Evolutionary conservation across 2,113 vertebrate species (phyloP).

Genomic region (Oryzias woworae): DNA sequence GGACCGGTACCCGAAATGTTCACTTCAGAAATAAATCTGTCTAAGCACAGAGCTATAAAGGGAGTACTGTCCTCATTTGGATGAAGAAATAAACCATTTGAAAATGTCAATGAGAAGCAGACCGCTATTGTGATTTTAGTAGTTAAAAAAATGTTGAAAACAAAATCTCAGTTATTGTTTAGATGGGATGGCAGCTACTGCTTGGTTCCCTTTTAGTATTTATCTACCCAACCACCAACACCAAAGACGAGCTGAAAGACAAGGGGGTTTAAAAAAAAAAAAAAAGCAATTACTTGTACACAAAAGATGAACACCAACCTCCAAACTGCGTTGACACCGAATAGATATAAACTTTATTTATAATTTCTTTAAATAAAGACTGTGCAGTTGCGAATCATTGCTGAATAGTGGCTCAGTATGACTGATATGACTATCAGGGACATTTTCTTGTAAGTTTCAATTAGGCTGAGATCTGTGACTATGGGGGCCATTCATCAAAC

Average conservation of each 20-base stretch:
- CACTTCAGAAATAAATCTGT: constrained; percentile 65
- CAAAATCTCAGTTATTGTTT: constrained; percentile 62
- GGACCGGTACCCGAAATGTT: constrained; percentile 21
- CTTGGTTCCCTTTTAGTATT: constrained; percentile 62
- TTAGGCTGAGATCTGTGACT: no score
- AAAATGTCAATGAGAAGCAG: constrained; percentile 72
- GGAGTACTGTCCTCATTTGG: constrained; percentile 67
- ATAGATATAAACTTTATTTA: no score
- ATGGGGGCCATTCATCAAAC: no score
- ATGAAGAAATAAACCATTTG: constrained; percentile 71
- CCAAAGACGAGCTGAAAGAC: constrained; percentile 29
- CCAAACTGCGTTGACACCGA: no score
- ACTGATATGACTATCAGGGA: no score
- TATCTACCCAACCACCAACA: constrained; percentile 30
- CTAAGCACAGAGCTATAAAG: constrained; percentile 64
- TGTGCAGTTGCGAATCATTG: no score
- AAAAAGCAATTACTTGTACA: neutral
- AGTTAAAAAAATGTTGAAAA: constrained; percentile 76
- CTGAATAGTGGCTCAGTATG: no score
- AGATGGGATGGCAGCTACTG: constrained; percentile 55
- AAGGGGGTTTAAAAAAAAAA: neutral
- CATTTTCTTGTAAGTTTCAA: no score
- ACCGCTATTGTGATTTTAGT: constrained; percentile 68
- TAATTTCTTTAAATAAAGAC: no score
- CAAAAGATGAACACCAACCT: no score